These are phyloP conservation scores for Drosophila austrosaltans DNA, from an alignment of 2,888 invertebrate genomes.

Conservation along the genomic window DNA sequence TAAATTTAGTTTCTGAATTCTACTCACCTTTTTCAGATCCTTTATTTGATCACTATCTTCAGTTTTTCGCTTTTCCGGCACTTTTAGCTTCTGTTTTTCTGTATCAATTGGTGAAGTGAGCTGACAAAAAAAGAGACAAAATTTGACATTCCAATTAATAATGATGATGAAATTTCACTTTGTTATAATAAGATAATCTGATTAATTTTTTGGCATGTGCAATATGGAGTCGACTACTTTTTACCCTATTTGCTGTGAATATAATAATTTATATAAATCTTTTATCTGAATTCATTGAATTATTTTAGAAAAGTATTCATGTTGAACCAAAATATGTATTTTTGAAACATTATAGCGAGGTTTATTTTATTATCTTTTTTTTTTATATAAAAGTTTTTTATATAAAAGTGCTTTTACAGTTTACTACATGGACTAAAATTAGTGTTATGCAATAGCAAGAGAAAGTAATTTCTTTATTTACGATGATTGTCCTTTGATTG, in stretches of 20 bases:
- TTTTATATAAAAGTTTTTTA: no score
- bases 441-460: neutral
- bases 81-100: slow-evolving; percentile 87
- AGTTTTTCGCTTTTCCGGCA: slow-evolving; percentile 92
- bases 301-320: no score
- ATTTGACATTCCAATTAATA: neutral
- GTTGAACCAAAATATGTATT: no score
- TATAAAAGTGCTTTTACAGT: no score
- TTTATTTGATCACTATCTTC: slow-evolving; percentile 92
- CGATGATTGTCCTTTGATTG: neutral
- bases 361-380: no score
- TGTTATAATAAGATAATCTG: neutral
- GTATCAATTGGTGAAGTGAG: slow-evolving; percentile 85
- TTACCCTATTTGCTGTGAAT: neutral
- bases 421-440: neutral
- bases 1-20: no score
- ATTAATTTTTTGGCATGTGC: neutral
- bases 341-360: no score
- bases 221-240: neutral
- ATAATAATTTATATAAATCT: no score
- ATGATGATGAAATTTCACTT: neutral
- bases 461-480: neutral
- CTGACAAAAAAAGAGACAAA: slow-evolving; percentile 63
- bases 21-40: slow-evolving; percentile 93
- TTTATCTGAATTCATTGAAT: no score